Percentiles rank a stretch among this genome's conserved stretches.
phyloP scores from a whole-genome alignment of 1,140 invertebrate species.

The Leptopilina boulardi region DNA sequence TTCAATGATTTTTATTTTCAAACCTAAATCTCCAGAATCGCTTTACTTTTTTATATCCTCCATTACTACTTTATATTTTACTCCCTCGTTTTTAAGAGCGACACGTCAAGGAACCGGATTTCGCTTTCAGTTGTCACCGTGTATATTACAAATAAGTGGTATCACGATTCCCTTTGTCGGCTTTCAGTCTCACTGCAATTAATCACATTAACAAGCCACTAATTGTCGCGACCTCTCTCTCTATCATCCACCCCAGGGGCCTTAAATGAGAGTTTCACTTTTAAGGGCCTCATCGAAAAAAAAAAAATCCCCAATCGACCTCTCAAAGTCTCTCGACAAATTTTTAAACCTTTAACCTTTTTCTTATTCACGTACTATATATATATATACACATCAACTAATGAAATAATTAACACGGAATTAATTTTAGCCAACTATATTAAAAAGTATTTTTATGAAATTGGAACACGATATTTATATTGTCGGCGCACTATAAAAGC shows the following conservation, averaged over 20 bases:
- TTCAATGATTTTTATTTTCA: conserved; percentile 33
- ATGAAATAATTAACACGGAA: too few species aligned
- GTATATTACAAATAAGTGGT: too few species aligned
- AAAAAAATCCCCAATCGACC: too few species aligned
- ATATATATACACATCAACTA: too few species aligned
- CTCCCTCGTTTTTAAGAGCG: conserved; percentile 13
- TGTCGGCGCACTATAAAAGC: conserved; percentile 34
- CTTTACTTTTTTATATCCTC: conserved; percentile 11
- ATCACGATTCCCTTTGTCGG: conserved; percentile 36
- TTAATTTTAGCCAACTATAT: background rate
- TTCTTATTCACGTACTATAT: too few species aligned
- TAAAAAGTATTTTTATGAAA: background rate
- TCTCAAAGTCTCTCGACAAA: too few species aligned
- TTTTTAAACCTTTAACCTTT: too few species aligned
- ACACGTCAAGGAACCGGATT: too few species aligned
- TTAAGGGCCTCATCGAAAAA: background rate
- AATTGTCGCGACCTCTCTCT: conserved; percentile 40
- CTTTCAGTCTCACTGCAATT: conserved; percentile 37
- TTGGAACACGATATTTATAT: background rate
- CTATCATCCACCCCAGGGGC: background rate
- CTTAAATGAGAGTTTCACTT: background rate
- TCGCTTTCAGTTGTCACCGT: too few species aligned
- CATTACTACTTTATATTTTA: conserved; percentile 30
- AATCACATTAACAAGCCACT: conserved; percentile 42
- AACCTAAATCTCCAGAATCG: background rate